Evolutionary conservation across 1,140 invertebrate species (phyloP).

Genomic region (Monomorium pharaonis): DNA sequence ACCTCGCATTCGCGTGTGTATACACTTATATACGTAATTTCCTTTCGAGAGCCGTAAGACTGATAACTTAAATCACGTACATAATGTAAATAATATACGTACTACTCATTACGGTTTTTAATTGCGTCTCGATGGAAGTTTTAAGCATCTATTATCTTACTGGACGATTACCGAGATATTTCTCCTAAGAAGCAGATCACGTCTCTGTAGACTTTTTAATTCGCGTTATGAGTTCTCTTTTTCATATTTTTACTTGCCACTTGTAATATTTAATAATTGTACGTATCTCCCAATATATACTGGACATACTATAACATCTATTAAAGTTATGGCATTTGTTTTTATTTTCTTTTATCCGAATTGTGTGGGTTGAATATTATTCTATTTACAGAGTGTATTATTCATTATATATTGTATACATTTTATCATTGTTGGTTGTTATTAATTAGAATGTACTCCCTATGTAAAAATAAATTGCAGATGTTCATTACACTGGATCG

Average conservation of each 20-base stretch:
- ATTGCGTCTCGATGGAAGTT: slow-evolving; percentile 58
- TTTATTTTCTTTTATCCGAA: slow-evolving; percentile 28
- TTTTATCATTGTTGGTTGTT: slow-evolving; percentile 51
- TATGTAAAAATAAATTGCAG: slow-evolving; percentile 10
- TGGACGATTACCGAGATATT: slow-evolving; percentile 27
- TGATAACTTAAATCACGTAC: slow-evolving; percentile 67
- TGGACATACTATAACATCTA: slow-evolving; percentile 18
- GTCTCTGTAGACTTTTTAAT: slow-evolving; percentile 36
- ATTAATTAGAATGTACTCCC: slow-evolving; percentile 32
- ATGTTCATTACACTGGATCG: slow-evolving; percentile 33
- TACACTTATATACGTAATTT: slow-evolving; percentile 36
- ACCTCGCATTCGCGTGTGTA: not conserved
- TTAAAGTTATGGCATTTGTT: slow-evolving; percentile 31
- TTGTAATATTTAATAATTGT: slow-evolving; percentile 36
- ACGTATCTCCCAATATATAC: not conserved
- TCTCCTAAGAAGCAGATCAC: slow-evolving; percentile 4
- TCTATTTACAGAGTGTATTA: slow-evolving; percentile 42
- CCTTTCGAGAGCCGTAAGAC: slow-evolving; percentile 71
- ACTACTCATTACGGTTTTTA: slow-evolving; percentile 27
- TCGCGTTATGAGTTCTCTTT: not conserved
- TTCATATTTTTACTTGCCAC: slow-evolving; percentile 2
- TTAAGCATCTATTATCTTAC: slow-evolving; percentile 21
- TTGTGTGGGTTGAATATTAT: slow-evolving; percentile 38
- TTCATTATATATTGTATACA: slow-evolving; percentile 36
- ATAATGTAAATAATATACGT: slow-evolving; percentile 63